These are phyloP conservation scores for Lophochroa leadbeateri DNA, from an alignment of 2,113 vertebrate genomes.

Conservation along the genomic window DNA sequence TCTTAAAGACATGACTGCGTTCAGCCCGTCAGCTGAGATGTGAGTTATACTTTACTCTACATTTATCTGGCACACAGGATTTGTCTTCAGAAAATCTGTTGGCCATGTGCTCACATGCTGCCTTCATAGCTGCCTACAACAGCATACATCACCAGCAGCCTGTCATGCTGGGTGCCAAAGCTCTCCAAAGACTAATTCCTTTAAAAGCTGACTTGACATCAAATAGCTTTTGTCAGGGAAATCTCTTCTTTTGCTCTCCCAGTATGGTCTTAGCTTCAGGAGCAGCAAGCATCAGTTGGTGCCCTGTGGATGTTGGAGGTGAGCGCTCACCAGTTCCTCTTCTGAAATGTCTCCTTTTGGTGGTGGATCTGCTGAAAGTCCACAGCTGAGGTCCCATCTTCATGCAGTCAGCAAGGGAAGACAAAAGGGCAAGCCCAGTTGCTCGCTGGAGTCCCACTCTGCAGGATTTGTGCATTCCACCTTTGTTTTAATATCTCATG, in stretches of 20 bases:
- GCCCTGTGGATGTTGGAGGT: background rate
- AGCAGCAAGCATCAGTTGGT: background rate
- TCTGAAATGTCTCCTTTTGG: background rate
- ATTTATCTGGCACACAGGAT: background rate
- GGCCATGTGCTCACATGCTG: background rate
- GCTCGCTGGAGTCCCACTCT: accelerated
- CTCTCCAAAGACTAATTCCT: background rate
- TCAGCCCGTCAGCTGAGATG: background rate
- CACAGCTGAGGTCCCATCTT: background rate
- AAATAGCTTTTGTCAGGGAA: background rate
- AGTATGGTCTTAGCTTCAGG: background rate
- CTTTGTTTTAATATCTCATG: background rate
- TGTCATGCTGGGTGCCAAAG: background rate
- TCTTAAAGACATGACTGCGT: background rate
- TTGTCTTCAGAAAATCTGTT: background rate
- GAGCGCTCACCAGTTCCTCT: background rate
- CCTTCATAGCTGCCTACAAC: background rate
- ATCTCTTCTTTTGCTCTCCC: background rate
- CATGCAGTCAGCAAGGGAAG: background rate
- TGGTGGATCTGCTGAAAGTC: background rate
- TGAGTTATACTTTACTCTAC: background rate
- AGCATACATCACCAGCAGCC: accelerated
- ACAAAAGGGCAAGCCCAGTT: background rate
- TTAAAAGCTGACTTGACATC: background rate
- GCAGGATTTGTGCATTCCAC: background rate